These are phyloP conservation scores for Eupithecia inturbata DNA, from an alignment of 2,888 invertebrate species.

Conservation along the genomic window DNA sequence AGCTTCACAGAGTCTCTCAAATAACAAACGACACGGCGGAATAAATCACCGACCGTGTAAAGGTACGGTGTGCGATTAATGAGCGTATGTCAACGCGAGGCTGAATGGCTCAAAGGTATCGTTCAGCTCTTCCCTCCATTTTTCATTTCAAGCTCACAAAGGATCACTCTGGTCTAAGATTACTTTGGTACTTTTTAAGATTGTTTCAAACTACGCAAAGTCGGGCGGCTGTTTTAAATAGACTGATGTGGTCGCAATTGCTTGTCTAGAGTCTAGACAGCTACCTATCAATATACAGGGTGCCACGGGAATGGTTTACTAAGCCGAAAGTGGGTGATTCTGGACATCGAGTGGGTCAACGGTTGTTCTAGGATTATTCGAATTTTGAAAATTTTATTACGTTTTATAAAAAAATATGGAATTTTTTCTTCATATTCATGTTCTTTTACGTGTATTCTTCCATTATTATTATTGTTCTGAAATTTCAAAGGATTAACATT, in stretches of 20 bases:
- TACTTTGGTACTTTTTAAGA: not conserved
- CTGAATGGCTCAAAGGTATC: constrained; percentile 1
- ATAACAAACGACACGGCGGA: not conserved
- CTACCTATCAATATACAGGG: not conserved
- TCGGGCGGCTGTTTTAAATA: not conserved
- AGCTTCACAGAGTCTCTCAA: not conserved
- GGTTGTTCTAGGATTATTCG: too few species aligned
- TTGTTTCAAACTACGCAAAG: not conserved
- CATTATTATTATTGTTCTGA: too few species aligned
- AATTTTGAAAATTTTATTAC: too few species aligned
- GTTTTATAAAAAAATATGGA: too few species aligned
- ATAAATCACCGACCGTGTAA: not conserved
- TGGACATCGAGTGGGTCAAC: too few species aligned
- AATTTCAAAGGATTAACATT: too few species aligned
- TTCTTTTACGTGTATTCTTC: too few species aligned
- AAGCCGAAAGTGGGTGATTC: too few species aligned
- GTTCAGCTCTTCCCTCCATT: not conserved
- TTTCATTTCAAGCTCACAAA: not conserved
- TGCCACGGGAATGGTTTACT: too few species aligned
- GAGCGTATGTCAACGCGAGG: not conserved
- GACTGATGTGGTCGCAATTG: not conserved
- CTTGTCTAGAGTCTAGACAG: not conserved
- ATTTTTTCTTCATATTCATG: too few species aligned
- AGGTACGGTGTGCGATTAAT: not conserved
- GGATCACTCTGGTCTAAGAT: not conserved